phyloP scores from a whole-genome alignment of 1,140 invertebrate species.

The Portunus trituberculatus region DNA sequence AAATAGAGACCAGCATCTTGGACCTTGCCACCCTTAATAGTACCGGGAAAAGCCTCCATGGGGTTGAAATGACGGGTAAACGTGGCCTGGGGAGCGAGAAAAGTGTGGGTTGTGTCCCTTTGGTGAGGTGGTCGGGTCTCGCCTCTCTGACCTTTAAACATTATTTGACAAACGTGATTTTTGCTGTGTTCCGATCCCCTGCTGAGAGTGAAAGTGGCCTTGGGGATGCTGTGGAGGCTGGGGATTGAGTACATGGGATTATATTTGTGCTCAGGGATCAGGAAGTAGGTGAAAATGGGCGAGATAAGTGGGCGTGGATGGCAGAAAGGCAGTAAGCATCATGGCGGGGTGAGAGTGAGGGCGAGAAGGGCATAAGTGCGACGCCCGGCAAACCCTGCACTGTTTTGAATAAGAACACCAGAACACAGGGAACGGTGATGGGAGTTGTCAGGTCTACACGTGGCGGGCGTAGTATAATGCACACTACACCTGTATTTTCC shows the following conservation, averaged over 20 bases:
- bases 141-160: conserved; percentile 54
- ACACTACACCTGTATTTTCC: too few species aligned
- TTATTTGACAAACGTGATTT: conserved; percentile 22
- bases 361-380: conserved; percentile 67
- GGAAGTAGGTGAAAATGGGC: not conserved
- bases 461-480: too few species aligned
- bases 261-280: not conserved
- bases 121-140: conserved; percentile 46
- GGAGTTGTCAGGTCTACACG: too few species aligned
- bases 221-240: not conserved
- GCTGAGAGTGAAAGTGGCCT: not conserved
- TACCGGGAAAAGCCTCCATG: not conserved
- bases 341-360: conserved; percentile 52
- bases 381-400: conserved; percentile 28
- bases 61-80: not conserved
- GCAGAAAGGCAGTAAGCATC: conserved; percentile 70
- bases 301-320: not conserved
- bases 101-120: conserved; percentile 60
- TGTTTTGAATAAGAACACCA: not conserved
- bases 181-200: not conserved
- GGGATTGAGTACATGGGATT: not conserved
- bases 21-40: not conserved
- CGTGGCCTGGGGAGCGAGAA: not conserved
- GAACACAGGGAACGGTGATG: too few species aligned
- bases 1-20: not conserved